A percentile compares a stretch with the other conserved stretches of the same genome.
These are phyloP conservation scores for Pagrus major DNA, from an alignment of 2,113 vertebrate species.

Conservation along the genomic window DNA sequence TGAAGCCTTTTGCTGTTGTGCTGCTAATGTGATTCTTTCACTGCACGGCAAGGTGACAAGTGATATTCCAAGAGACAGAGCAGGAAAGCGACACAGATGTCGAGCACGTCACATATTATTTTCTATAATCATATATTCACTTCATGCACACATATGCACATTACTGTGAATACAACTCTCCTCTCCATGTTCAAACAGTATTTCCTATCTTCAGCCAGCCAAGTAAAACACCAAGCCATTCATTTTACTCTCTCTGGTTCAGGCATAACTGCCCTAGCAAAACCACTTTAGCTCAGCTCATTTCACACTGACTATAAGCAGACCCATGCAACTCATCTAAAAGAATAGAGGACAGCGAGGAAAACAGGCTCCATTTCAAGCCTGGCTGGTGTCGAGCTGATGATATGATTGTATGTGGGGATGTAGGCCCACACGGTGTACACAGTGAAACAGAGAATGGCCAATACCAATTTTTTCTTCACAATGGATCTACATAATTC, in stretches of 20 bases:
- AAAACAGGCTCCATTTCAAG: slow-evolving; percentile 71
- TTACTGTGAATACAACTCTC: slow-evolving; percentile 42
- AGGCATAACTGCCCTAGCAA: slow-evolving; percentile 44
- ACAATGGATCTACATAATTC: slow-evolving; percentile 46
- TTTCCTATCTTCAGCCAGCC: slow-evolving; percentile 48
- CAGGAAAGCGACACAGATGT: not conserved
- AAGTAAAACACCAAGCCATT: slow-evolving; percentile 50
- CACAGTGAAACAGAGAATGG: slow-evolving; percentile 30
- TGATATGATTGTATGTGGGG: slow-evolving; percentile 58
- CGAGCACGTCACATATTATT: slow-evolving; percentile 3
- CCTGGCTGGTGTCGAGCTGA: slow-evolving; percentile 52
- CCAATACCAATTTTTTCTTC: not conserved
- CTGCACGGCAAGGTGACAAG: not conserved
- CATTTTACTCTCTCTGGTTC: slow-evolving; percentile 46
- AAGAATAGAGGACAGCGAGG: slow-evolving; percentile 54
- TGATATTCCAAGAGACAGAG: not conserved
- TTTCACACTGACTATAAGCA: slow-evolving; percentile 64
- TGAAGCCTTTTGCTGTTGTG: not conserved
- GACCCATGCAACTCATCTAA: slow-evolving; percentile 58
- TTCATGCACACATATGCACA: not conserved
- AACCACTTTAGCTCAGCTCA: slow-evolving; percentile 64
- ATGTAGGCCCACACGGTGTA: slow-evolving; percentile 45
- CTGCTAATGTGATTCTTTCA: slow-evolving; percentile 1
- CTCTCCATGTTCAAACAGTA: slow-evolving; percentile 36
- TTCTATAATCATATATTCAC: slow-evolving; percentile 36